Evolutionary conservation across 2,797 vertebrate species (phyloP).

Genomic region (Lepidocolaptes lacrymiger): DNA sequence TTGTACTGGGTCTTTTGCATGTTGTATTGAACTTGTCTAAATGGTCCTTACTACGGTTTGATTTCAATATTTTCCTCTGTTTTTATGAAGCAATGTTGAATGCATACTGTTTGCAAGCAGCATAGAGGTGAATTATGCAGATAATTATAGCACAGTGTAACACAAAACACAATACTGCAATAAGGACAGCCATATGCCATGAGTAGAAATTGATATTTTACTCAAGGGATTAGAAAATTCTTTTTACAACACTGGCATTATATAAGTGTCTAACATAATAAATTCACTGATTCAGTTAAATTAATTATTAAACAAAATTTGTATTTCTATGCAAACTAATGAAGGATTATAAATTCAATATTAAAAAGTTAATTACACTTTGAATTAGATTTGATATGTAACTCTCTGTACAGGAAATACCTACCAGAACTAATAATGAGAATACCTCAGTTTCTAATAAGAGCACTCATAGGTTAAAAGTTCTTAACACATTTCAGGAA

Average conservation of each 20-base stretch:
- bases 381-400: not conserved
- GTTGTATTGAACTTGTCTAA: not conserved
- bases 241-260: not conserved
- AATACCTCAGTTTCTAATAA: not conserved
- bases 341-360: slow-evolving; percentile 11
- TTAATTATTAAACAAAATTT: slow-evolving; percentile 18
- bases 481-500: not conserved
- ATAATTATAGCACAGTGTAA: not conserved
- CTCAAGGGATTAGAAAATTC: not conserved
- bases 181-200: not conserved
- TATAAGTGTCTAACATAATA: not conserved
- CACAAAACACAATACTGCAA: not conserved
- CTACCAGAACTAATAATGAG: not conserved
- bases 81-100: not conserved
- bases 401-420: not conserved
- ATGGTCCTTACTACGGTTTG: not conserved
- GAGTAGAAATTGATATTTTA: not conserved
- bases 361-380: slow-evolving; percentile 17
- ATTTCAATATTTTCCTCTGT: not conserved
- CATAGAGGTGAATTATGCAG: not conserved
- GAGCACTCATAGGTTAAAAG: not conserved
- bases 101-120: not conserved
- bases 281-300: not conserved
- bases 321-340: not conserved
- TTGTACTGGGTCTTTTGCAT: not conserved